Percentiles rank a stretch among this genome's conserved stretches.
Evolutionary conservation across 2,113 vertebrate genomes (phyloP).

Genomic region (human (Homo sapiens)): DNA sequence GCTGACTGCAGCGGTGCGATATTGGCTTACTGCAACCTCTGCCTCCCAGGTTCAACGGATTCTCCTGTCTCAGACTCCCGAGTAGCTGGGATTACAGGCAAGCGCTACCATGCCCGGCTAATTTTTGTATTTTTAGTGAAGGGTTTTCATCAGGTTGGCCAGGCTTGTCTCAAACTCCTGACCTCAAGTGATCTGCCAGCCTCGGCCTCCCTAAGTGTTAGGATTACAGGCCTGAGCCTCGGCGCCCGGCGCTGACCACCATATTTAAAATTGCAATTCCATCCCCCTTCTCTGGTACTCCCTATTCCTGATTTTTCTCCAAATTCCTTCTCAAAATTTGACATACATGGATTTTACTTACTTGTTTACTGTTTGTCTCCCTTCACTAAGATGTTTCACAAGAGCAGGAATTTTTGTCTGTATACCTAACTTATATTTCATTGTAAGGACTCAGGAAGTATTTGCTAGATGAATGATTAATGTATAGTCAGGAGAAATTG

Average conservation of each 20-base stretch:
- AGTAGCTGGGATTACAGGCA: no score
- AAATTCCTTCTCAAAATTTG: neutral
- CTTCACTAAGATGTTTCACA: conserved; percentile 11
- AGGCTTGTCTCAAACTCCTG: no score
- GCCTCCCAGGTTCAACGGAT: no score
- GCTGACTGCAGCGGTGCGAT: no score
- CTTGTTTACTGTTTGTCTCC: neutral
- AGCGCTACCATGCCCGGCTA: no score
- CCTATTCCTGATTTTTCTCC: neutral
- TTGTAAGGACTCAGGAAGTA: neutral
- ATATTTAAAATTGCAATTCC: neutral
- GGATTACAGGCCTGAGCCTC: no score
- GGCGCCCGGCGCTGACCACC: neutral
- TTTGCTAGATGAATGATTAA: neutral
- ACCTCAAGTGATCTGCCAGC: no score
- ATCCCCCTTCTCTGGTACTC: neutral
- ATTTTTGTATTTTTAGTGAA: no score
- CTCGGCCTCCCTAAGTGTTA: no score
- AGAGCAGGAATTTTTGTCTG: conserved; percentile 4
- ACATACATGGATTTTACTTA: neutral
- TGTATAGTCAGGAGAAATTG: neutral
- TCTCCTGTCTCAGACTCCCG: no score
- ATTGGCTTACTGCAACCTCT: no score
- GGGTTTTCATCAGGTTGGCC: no score
- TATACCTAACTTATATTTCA: conserved; percentile 17